Conservation (phyloP, 2,797 vertebrate genomes). For the Aratinga solstitialis region DNA sequence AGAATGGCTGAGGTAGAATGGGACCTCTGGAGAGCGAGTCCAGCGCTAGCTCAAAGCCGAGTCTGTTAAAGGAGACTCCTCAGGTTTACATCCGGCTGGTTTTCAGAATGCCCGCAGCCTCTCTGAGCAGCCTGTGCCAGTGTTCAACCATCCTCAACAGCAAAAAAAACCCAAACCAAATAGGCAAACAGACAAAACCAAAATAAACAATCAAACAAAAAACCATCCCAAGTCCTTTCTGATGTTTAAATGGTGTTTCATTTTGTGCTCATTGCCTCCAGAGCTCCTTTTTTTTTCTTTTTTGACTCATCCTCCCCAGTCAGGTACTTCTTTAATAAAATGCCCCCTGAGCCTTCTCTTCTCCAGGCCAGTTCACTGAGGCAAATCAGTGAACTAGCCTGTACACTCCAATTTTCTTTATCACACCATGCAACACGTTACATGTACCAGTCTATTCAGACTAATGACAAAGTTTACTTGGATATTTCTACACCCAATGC, state of each 20-base stretch:
- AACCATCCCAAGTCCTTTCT: rapidly evolving
- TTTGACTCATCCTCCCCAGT: background rate
- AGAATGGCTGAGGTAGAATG: background rate
- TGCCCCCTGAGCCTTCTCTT: background rate
- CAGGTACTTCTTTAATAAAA: background rate
- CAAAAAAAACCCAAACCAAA: background rate
- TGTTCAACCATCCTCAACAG: background rate
- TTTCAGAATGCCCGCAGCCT: background rate
- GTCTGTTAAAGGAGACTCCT: background rate
- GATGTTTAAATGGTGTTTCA: background rate
- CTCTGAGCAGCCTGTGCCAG: background rate
- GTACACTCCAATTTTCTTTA: background rate
- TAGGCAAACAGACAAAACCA: background rate
- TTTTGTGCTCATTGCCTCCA: background rate
- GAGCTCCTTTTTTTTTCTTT: background rate
- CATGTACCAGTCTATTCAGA: background rate
- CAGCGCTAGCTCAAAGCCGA: background rate
- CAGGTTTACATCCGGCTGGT: background rate
- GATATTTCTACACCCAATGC: background rate
- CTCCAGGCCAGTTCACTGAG: background rate
- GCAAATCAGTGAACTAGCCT: background rate
- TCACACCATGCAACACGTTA: background rate
- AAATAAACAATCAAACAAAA: background rate
- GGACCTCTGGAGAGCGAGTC: background rate
- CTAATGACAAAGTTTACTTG: background rate